phyloP scores from a whole-genome alignment of 2,888 invertebrate species.

The Lasioglossum lativentre region DNA sequence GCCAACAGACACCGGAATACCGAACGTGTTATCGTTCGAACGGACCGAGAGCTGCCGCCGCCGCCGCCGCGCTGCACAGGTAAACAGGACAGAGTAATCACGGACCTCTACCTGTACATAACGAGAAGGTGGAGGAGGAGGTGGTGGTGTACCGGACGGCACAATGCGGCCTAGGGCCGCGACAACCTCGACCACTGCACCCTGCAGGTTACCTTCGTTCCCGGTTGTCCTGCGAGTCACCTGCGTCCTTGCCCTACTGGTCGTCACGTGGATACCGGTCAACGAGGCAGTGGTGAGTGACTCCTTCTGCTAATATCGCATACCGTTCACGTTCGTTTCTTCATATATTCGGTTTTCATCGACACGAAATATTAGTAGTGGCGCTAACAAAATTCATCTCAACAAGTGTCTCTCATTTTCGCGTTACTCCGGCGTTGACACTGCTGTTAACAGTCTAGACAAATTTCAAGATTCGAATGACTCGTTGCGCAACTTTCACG shows the following conservation, averaged over 20 bases:
- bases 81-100: slow-evolving; percentile 24
- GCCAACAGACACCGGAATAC: slow-evolving; percentile 21
- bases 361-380: no score
- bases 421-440: no score
- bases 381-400: no score
- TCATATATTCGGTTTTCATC: no score
- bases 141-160: slow-evolving; percentile 48
- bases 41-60: background rate
- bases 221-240: slow-evolving; percentile 61
- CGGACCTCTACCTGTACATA: background rate
- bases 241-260: slow-evolving; percentile 73
- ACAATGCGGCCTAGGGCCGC: slow-evolving; percentile 74
- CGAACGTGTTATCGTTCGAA: slow-evolving; percentile 18
- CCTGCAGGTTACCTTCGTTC: slow-evolving; percentile 50
- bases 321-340: slow-evolving; percentile 14
- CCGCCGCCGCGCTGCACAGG: background rate
- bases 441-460: no score
- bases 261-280: slow-evolving; percentile 69
- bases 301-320: slow-evolving; percentile 54
- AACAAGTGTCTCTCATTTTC: no score
- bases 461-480: no score
- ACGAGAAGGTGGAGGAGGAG: slow-evolving; percentile 33
- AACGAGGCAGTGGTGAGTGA: slow-evolving; percentile 78
- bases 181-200: slow-evolving; percentile 55
- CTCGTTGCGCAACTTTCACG: no score